Conservation (phyloP, 30 jellyfish, hydroid and myxozoan genomes). For the Chrysaora quinquecirrha region DNA sequence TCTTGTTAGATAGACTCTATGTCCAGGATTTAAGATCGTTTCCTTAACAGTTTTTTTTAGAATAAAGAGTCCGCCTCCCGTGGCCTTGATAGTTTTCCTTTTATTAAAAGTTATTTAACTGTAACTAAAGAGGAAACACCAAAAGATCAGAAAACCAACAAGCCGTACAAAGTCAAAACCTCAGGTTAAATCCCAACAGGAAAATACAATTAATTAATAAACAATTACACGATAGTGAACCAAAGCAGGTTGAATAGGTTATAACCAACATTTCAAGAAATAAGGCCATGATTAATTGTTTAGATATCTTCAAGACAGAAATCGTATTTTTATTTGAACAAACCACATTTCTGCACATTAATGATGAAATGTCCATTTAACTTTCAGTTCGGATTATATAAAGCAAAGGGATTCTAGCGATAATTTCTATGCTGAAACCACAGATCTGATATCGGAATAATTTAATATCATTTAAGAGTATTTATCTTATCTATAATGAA, state of each 20-base stretch:
- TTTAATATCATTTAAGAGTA: not conserved
- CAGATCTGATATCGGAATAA: slow-evolving; percentile 9
- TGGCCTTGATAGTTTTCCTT: not conserved
- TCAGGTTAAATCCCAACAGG: not conserved
- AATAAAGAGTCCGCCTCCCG: not conserved
- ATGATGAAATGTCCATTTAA: not conserved
- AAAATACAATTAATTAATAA: too few species aligned
- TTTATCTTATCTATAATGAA: slow-evolving; percentile 2
- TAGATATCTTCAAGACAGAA: not conserved
- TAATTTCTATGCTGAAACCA: not conserved
- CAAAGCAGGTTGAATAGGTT: too few species aligned
- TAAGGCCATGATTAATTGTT: not conserved
- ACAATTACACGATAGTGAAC: not conserved
- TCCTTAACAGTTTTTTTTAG: not conserved
- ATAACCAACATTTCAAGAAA: not conserved
- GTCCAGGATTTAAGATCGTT: too few species aligned
- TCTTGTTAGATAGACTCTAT: too few species aligned
- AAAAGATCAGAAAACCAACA: not conserved
- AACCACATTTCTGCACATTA: not conserved
- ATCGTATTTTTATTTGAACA: not conserved
- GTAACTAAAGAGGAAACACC: not conserved
- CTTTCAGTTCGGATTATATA: not conserved
- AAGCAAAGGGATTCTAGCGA: not conserved
- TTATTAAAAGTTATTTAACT: not conserved
- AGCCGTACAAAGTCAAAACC: not conserved